phyloP scores from a whole-genome alignment of 2,113 vertebrate genomes.

The Solenodon paradoxus region DNA sequence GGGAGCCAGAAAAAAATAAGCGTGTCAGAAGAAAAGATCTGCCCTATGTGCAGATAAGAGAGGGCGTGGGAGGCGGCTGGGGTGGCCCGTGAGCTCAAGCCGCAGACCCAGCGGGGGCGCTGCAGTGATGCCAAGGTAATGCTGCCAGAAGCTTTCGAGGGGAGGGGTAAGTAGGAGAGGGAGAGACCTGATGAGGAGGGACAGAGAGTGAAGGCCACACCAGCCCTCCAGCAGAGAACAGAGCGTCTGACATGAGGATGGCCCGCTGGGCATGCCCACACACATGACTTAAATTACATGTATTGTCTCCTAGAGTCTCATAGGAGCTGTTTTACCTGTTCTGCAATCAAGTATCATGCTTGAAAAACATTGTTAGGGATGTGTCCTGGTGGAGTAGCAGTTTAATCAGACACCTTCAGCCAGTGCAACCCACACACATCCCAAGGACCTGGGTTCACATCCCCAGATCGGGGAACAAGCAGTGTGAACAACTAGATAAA shows the following conservation, averaged over 20 bases:
- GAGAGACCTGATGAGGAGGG: not conserved
- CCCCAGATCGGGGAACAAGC: too few relatives aligned
- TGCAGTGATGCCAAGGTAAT: accelerated
- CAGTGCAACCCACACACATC: too few relatives aligned
- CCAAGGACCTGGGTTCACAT: too few relatives aligned
- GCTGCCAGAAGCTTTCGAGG: not conserved
- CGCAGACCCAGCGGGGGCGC: not conserved
- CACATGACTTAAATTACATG: accelerated
- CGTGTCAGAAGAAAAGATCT: accelerated
- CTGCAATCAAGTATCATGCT: not conserved
- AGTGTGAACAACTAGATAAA: too few relatives aligned
- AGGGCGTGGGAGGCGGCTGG: not conserved
- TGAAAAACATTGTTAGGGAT: not conserved
- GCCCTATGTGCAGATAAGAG: not conserved
- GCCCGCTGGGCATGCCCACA: too few relatives aligned
- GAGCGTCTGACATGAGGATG: too few relatives aligned
- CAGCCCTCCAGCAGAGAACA: not conserved
- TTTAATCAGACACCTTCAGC: too few relatives aligned
- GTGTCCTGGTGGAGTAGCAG: too few relatives aligned
- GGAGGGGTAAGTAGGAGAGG: too few relatives aligned
- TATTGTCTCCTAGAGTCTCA: not conserved
- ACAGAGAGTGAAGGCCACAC: not conserved
- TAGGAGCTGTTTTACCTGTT: too few relatives aligned
- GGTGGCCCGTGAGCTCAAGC: accelerated
- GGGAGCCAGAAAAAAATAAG: not conserved